phyloP scores from a whole-genome alignment of 2,888 invertebrate genomes.

The Didymodactylos carnosus region DNA sequence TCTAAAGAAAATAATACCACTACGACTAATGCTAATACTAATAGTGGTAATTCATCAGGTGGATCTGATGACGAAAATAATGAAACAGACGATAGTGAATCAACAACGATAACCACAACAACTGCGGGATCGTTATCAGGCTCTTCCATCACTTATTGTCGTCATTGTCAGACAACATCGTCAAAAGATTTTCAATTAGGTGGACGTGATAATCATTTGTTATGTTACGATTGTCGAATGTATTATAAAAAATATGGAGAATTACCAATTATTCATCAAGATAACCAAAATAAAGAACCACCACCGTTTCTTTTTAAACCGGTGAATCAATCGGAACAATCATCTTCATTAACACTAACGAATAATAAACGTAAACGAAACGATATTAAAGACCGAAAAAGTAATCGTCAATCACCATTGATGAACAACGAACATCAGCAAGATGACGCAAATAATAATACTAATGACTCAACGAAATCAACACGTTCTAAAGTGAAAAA shows the following conservation, averaged over 20 bases:
- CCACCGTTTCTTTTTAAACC: constrained; percentile 36
- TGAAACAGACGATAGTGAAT: background rate
- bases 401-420: background rate
- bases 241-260: constrained; percentile 59
- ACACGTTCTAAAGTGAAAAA: background rate
- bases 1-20: background rate
- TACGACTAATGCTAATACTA: background rate
- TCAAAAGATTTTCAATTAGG: constrained; percentile 53
- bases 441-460: background rate
- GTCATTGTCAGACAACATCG: constrained; percentile 31
- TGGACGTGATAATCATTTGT: constrained; percentile 48
- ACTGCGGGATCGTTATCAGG: too few relatives aligned
- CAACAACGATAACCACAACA: background rate
- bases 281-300: too few relatives aligned
- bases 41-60: constrained; percentile 5
- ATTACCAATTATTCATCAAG: constrained; percentile 14
- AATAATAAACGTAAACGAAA: background rate
- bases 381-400: background rate
- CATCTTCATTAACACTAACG: too few relatives aligned
- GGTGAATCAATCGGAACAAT: constrained; percentile 23
- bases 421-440: too few relatives aligned
- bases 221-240: constrained; percentile 55
- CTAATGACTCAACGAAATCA: background rate
- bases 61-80: constrained; percentile 4
- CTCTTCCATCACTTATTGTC: background rate